phyloP scores from a whole-genome alignment of 1,140 invertebrate genomes.

The Diuraphis noxia region DNA sequence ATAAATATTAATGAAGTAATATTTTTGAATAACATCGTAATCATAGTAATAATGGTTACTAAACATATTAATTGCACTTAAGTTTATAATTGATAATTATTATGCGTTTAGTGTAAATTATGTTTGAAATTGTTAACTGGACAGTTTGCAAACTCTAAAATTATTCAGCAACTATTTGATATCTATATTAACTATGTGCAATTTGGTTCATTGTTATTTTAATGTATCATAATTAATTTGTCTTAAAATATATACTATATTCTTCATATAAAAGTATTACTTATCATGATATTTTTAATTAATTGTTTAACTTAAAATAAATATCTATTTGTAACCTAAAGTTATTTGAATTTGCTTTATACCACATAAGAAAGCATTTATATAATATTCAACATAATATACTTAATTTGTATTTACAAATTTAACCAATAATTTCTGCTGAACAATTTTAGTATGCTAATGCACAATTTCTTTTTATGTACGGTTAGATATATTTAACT shows the following conservation, averaged over 20 bases:
- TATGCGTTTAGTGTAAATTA: neutral
- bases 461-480: slow-evolving; percentile 39
- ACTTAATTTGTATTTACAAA: slow-evolving; percentile 28
- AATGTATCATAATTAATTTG: neutral
- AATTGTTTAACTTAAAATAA: slow-evolving; percentile 18
- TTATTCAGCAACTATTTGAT: slow-evolving; percentile 15
- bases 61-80: slow-evolving; percentile 24
- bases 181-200: neutral
- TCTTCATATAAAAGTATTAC: slow-evolving; percentile 16
- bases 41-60: slow-evolving; percentile 30
- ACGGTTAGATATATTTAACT: slow-evolving; percentile 9
- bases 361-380: slow-evolving; percentile 4
- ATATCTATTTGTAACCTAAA: neutral
- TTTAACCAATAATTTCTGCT: slow-evolving; percentile 34
- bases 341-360: slow-evolving; percentile 26
- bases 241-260: neutral
- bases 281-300: slow-evolving; percentile 11
- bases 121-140: slow-evolving; percentile 38
- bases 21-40: slow-evolving; percentile 17
- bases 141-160: slow-evolving; percentile 38
- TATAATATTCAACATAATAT: neutral
- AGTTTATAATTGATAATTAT: neutral
- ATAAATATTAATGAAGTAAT: slow-evolving; percentile 32
- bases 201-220: neutral
- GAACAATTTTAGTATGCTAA: slow-evolving; percentile 42